Percentiles rank a stretch among this genome's conserved stretches.
These are phyloP conservation scores for Dinothrombium tinctorium DNA, from an alignment of 1,140 invertebrate genomes.

Conservation along the genomic window DNA sequence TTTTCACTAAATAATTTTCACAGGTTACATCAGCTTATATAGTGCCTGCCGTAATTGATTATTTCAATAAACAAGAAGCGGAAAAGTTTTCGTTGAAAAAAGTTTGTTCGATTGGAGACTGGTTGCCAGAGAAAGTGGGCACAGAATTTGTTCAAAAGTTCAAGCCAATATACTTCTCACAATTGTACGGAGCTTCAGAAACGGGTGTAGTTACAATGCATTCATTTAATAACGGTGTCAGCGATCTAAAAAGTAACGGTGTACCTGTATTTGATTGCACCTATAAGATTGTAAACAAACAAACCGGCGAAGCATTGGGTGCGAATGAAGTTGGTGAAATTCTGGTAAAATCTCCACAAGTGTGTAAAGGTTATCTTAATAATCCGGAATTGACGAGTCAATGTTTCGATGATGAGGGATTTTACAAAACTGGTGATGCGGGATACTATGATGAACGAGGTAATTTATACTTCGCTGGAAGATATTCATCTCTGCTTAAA, in stretches of 20 bases:
- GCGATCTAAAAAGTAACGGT: constrained; percentile 1
- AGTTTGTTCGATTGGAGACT: no score
- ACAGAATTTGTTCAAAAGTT: no score
- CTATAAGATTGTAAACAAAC: constrained; percentile 19
- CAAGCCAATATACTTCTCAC: no score
- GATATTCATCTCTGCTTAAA: constrained; percentile 24
- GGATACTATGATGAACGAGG: constrained; percentile 27
- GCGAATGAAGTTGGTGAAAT: constrained; percentile 11
- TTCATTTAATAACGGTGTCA: no score
- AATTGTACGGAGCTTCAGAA: no score
- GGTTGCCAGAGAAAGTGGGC: no score
- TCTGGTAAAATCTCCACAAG: constrained; percentile 20
- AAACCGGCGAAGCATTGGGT: constrained; percentile 15
- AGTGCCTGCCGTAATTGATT: no score
- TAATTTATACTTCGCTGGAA: constrained; percentile 21
- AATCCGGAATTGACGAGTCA: constrained; percentile 65
- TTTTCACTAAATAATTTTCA: no score
- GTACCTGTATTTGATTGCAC: neutral
- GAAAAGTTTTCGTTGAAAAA: no score
- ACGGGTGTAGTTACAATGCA: no score
- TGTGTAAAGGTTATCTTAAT: constrained; percentile 51
- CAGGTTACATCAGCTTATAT: no score
- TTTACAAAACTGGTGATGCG: constrained; percentile 87
- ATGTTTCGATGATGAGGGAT: constrained; percentile 60
- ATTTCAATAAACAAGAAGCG: no score